Evolutionary conservation across 2,113 vertebrate genomes (phyloP).

Genomic region (Neodon shergylaensis): DNA sequence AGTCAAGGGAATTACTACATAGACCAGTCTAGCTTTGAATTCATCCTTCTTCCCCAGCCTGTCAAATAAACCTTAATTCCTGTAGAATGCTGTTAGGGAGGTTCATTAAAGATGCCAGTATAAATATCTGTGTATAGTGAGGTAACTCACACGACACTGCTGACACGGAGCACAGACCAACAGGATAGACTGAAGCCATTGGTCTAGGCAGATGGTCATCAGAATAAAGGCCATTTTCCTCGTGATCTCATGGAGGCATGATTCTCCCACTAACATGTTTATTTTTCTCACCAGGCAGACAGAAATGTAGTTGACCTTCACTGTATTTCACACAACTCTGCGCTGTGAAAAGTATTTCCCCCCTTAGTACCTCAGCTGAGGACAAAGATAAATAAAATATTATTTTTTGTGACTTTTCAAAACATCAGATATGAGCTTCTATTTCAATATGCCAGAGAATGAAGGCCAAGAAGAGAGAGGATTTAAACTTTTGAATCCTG

Average conservation of each 20-base stretch:
- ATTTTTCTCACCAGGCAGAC: background rate
- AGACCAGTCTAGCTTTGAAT: background rate
- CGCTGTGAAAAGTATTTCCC: background rate
- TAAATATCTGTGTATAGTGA: background rate
- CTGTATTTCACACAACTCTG: no score
- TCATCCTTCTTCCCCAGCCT: background rate
- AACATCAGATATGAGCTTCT: background rate
- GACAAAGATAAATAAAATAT: conserved; percentile 35
- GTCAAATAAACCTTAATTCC: conserved; percentile 21
- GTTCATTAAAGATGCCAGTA: background rate
- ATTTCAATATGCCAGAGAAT: conserved; percentile 16
- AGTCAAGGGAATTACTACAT: background rate
- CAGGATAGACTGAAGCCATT: background rate
- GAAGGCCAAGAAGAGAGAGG: background rate
- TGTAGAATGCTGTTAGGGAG: background rate
- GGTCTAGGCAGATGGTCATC: background rate
- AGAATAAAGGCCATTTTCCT: background rate
- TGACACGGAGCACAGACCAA: background rate
- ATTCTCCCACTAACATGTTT: background rate
- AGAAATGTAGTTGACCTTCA: background rate
- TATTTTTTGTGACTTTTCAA: conserved; percentile 22
- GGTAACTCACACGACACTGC: background rate
- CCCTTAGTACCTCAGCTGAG: background rate
- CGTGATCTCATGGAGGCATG: background rate
- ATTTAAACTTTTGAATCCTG: background rate